Conservation (phyloP, 2,888 invertebrate genomes). For the Quadroppia sp. region DNA sequence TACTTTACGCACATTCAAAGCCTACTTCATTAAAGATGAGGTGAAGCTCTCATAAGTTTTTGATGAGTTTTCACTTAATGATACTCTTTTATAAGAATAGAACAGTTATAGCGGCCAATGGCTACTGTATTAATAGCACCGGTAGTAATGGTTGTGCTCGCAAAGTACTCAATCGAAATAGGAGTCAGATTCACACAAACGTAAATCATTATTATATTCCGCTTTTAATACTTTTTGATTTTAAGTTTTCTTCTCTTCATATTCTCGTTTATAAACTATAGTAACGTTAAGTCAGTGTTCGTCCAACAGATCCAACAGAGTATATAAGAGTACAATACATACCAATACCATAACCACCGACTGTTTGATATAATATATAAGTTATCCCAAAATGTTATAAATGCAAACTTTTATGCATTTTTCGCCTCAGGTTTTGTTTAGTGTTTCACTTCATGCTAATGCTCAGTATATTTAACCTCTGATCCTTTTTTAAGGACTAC, state of each 20-base stretch:
- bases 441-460: slow-evolving; percentile 30
- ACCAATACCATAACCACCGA: slow-evolving; percentile 23
- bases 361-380: slow-evolving; percentile 17
- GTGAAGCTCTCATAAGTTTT: slow-evolving; percentile 6
- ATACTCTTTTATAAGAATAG: not conserved
- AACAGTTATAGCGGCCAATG: not conserved
- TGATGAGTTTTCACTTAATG: slow-evolving; percentile 31
- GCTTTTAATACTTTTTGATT: slow-evolving; percentile 15
- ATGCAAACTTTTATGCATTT: slow-evolving; percentile 33
- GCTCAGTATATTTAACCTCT: slow-evolving; percentile 33
- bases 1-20: slow-evolving; percentile 21
- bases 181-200: not conserved
- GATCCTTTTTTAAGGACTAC: slow-evolving; percentile 34
- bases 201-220: not conserved
- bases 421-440: slow-evolving; percentile 34
- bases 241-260: not conserved
- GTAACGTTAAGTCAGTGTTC: not conserved
- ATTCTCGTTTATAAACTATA: not conserved
- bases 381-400: not conserved
- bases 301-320: not conserved
- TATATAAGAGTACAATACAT: not conserved
- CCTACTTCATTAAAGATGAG: slow-evolving; percentile 2
- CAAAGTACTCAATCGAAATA: not conserved
- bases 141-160: not conserved
- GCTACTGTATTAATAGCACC: not conserved